A percentile compares a stretch with the other conserved stretches of the same genome.
Evolutionary conservation across 2,797 vertebrate genomes (phyloP).

Genomic region (Anomalospiza imberbis): DNA sequence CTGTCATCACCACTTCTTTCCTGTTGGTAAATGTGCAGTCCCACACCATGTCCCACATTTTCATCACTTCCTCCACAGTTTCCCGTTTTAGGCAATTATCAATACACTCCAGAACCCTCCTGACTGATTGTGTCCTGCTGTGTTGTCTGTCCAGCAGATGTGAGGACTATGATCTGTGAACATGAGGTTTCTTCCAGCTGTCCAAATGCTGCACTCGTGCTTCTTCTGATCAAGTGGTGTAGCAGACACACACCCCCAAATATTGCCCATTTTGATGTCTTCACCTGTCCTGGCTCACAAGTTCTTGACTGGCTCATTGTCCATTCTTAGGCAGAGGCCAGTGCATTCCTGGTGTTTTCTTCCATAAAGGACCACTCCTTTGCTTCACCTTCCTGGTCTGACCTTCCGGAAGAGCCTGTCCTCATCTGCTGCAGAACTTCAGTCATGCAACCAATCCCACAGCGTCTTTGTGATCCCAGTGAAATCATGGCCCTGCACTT

Average conservation of each 20-base stretch:
- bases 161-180: not conserved
- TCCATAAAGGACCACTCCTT: not conserved
- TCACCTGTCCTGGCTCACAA: not conserved
- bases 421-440: not conserved
- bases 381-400: fast-evolving
- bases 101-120: not conserved
- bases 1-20: not conserved
- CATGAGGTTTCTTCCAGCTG: not conserved
- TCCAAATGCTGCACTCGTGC: not conserved
- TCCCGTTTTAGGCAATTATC: not conserved
- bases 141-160: not conserved
- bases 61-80: not conserved
- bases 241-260: not conserved
- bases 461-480: not conserved
- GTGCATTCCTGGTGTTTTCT: not conserved
- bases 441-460: not conserved
- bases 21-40: not conserved
- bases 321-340: not conserved
- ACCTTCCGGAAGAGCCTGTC: not conserved
- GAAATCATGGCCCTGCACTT: not conserved
- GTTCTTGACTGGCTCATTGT: not conserved
- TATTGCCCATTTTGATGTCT: not conserved
- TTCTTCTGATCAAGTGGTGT: not conserved
- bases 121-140: not conserved
- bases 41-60: not conserved